Evolutionary conservation across 2,797 vertebrate species (phyloP).

Genomic region (Mycteria americana): DNA sequence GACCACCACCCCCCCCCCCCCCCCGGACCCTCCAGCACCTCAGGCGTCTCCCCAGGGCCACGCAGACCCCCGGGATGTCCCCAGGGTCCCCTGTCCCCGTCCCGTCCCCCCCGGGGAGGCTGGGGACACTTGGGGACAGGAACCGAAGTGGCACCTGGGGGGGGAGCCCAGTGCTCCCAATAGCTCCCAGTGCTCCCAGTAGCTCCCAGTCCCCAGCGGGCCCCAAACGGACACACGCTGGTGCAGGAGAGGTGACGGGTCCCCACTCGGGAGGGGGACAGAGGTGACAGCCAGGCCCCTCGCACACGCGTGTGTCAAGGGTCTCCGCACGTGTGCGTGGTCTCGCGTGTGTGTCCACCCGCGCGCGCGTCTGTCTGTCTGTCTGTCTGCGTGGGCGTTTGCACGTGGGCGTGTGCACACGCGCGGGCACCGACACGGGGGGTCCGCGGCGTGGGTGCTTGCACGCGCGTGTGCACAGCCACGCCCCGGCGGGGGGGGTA

Average conservation of each 20-base stretch:
- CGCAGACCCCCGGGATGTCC: not conserved
- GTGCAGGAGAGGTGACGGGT: not conserved
- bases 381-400: not conserved
- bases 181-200: not conserved
- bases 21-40: not conserved
- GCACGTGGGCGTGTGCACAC: not conserved
- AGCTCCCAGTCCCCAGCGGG: not conserved
- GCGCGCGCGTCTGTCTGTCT: too few relatives aligned
- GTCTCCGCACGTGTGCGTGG: not conserved
- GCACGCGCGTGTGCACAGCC: too few relatives aligned
- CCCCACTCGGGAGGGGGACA: not conserved
- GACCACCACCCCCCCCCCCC: not conserved
- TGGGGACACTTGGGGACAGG: not conserved
- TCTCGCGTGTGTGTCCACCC: too few relatives aligned
- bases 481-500: too few relatives aligned
- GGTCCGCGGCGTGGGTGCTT: too few relatives aligned
- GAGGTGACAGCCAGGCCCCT: not conserved
- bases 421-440: not conserved
- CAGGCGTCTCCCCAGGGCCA: too few relatives aligned
- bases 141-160: too few relatives aligned
- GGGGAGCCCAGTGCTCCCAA: not conserved
- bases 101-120: rapidly evolving
- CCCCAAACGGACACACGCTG: not conserved
- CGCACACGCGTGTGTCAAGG: not conserved
- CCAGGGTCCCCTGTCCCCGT: not conserved